Base-by-base conservation (phyloP, 2,113 vertebrate genomes). In the Aythya baeri region DNA sequence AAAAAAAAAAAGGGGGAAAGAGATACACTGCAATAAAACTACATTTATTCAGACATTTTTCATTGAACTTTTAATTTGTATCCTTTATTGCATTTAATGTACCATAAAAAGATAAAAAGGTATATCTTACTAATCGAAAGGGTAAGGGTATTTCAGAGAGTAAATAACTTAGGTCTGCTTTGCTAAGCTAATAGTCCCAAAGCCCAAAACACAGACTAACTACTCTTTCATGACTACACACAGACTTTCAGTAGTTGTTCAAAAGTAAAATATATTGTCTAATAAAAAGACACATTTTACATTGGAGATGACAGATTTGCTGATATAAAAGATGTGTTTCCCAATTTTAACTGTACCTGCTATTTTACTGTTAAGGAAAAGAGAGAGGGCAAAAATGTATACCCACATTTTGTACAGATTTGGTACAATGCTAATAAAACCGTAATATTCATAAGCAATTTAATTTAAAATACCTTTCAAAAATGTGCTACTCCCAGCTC, bases 61-160 rank as follows among this genome's bases (percentile, higher is more conserved):
- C 32, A 63, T 78, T 55, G 36, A 96, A 66, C 66, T 67, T 94
- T n/a, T 44, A 61, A 57, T 88, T 58, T 31, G 32, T 41, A 88
- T 75, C 20, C 17, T 85, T 68, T 63, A 49, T 8, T 54, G 31
- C 43, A 71, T 54, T 49, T 54, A 78, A 58, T 23, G 49, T 13
- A 88, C 3, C 49, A 32, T 62, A 27, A 14, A 73, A 41, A 41
- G 41, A 41, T 41, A 41, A 41, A 85, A 74, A 49, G 27, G 29
- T 79, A 0, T 5, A 82, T 46, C 72, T 81, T 55, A 74, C 36
- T 77, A 92, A 96, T 88, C 55, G 93, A 70, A 93, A 87, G 44
- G 61, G 58, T 17, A 78, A 93, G 93, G 22, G 89, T 78, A 74
- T 70, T 88, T 86, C 83, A 78, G 26, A 78, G 34, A 80, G 15